phyloP scores from a whole-genome alignment of 2,113 vertebrate species.

The Cygnus atratus region DNA sequence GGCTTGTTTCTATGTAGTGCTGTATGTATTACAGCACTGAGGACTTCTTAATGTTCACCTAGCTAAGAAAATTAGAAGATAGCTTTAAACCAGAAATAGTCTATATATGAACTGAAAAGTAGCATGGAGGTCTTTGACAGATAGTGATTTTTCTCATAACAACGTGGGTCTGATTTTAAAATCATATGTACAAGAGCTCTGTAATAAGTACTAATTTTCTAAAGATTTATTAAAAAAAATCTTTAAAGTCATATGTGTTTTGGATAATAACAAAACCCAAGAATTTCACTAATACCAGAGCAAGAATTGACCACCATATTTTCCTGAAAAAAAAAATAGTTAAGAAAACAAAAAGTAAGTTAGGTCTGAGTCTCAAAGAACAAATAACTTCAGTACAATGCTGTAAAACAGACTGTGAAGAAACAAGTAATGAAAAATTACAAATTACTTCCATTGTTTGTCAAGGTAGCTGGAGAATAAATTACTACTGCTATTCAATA shows the following conservation, averaged over 20 bases:
- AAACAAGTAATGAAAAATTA: background rate
- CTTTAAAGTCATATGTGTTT: background rate
- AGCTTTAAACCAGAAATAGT: background rate
- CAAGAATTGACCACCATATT: background rate
- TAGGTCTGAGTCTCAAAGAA: background rate
- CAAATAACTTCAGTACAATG: background rate
- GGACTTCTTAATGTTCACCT: background rate
- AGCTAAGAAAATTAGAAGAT: background rate
- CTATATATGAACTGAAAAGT: background rate
- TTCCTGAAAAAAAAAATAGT: background rate
- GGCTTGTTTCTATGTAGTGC: background rate
- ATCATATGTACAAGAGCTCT: background rate
- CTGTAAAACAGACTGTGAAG: background rate
- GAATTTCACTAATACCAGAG: background rate
- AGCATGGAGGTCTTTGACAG: background rate
- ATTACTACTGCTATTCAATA: background rate
- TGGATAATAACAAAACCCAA: background rate
- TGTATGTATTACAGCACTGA: background rate
- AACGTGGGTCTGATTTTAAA: background rate
- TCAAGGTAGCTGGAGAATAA: background rate
- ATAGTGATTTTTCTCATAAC: background rate
- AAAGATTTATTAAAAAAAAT: background rate
- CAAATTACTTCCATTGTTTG: background rate
- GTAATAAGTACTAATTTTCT: background rate
- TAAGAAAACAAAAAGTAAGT: background rate